These are phyloP conservation scores for Coecobrya sp. DNA, from an alignment of 2,888 invertebrate species.

Conservation along the genomic window DNA sequence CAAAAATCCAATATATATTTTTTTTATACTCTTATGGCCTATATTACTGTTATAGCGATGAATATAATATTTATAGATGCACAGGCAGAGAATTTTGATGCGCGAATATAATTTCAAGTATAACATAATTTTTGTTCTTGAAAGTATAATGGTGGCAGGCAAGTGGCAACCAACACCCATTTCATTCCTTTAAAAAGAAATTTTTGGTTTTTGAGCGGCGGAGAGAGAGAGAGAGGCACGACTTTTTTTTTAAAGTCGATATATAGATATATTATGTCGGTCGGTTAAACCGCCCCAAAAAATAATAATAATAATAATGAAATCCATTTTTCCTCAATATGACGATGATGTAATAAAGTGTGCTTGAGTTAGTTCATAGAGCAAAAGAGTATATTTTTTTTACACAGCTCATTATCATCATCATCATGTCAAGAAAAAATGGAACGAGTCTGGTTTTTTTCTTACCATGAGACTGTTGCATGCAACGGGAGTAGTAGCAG, in stretches of 20 bases:
- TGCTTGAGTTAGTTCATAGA: neutral
- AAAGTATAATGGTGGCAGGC: too few relatives aligned
- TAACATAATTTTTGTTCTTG: too few relatives aligned
- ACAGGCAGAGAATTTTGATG: neutral
- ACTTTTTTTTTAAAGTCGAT: too few relatives aligned
- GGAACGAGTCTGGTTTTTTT: slow-evolving; percentile 65
- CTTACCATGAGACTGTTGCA: neutral
- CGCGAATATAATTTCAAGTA: neutral
- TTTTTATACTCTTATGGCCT: too few relatives aligned
- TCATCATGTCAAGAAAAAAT: slow-evolving; percentile 47
- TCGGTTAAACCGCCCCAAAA: neutral
- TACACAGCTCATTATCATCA: too few relatives aligned
- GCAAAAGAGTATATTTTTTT: neutral
- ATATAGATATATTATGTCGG: too few relatives aligned
- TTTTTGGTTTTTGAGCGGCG: neutral
- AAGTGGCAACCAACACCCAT: slow-evolving; percentile 24
- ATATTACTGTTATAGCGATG: neutral
- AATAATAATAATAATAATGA: neutral
- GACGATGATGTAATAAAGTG: slow-evolving; percentile 17
- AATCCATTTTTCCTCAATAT: slow-evolving; percentile 16
- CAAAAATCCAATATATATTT: too few relatives aligned
- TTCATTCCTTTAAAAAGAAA: slow-evolving; percentile 4
- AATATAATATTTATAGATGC: too few relatives aligned
- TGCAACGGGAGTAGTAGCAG: neutral
- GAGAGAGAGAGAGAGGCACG: too few relatives aligned